Percentiles rank a stretch among this genome's conserved stretches.
phyloP scores from a whole-genome alignment of 2,113 vertebrate species.

The Patagioenas fasciata region DNA sequence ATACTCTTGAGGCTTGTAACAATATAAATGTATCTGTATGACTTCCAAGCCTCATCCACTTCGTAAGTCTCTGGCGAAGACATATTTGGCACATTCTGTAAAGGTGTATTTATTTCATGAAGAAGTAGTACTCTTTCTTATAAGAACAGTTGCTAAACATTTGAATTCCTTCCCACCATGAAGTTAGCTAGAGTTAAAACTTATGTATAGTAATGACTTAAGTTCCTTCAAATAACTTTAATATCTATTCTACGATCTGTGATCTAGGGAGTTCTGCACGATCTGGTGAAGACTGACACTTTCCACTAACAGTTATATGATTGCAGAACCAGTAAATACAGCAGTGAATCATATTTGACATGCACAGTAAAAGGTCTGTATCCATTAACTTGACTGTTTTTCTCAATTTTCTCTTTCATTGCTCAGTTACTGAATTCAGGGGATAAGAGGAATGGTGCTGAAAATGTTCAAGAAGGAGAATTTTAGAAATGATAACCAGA shows the following conservation, averaged over 20 bases:
- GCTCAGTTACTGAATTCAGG: not conserved
- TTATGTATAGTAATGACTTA: not conserved
- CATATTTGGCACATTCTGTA: not conserved
- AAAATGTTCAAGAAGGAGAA: not conserved
- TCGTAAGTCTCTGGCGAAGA: not conserved
- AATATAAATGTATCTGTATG: not conserved
- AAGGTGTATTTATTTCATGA: not conserved
- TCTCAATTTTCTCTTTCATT: not conserved
- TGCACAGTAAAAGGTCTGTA: not conserved
- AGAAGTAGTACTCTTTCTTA: not conserved
- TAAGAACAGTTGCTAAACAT: not conserved
- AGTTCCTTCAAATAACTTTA: not conserved
- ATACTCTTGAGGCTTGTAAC: not conserved
- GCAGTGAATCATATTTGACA: not conserved
- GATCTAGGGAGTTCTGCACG: not conserved
- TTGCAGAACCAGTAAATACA: not conserved
- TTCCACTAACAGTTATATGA: not conserved
- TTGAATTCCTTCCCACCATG: rapidly evolving
- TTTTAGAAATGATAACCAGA: not conserved
- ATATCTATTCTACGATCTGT: not conserved
- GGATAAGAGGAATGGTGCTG: not conserved
- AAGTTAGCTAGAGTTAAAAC: not conserved
- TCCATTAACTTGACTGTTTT: not conserved
- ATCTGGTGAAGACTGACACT: not conserved
- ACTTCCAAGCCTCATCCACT: not conserved